Base-by-base conservation (phyloP, 2,888 invertebrate species). In the Chrysotoxum bicinctum region DNA sequence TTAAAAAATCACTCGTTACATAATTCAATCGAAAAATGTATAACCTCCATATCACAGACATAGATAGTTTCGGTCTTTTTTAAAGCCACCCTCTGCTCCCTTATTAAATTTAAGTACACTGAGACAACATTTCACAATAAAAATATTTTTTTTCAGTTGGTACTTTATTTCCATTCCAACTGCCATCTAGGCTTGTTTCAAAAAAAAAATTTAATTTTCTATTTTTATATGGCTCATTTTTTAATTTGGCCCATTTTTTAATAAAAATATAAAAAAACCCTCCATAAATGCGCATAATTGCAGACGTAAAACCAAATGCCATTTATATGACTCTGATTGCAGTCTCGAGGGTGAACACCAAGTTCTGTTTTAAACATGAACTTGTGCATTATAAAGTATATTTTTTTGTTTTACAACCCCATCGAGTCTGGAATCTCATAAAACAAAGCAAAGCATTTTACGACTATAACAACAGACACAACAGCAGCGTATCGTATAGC, bases 391-490 rank as follows among this genome's bases (percentile, higher is more conserved):
- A 80, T 72, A 80, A 56, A 56, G n/a, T 16, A 19, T 32, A n/a
- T 30, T 54, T n/a, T 19, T 62, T 58, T 79, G 72, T 79, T 35
- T 66, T 75, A 75, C 72, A 84, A 58, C 79, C 74, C 74, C 70
- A 64, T 50, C 23, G 75, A 35, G 74, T 43, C 79, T 43, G 70
- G 32, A 66, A 40, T 26, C 62, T 23, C 75, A 58, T 75, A 75
- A 80, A 84, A 75, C 52, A 79, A 84, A 79, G 66, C 58, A 79
- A 75, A 80, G 60, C 80, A 79, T 84, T 62, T 84, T 84, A 84
- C 72, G 84, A 79, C 66, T 75, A 66, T 58, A 84, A 73, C 68
- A 68, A 74, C 32, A 45, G 43, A 45, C 64, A 30, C 30, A 54
- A 45, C 23, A 2, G 4, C 37, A 37, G 10, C 14, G 14, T 40